These are phyloP conservation scores for Thysanoteuthis rhombus DNA, from an alignment of 2,888 invertebrate species.

Conservation along the genomic window DNA sequence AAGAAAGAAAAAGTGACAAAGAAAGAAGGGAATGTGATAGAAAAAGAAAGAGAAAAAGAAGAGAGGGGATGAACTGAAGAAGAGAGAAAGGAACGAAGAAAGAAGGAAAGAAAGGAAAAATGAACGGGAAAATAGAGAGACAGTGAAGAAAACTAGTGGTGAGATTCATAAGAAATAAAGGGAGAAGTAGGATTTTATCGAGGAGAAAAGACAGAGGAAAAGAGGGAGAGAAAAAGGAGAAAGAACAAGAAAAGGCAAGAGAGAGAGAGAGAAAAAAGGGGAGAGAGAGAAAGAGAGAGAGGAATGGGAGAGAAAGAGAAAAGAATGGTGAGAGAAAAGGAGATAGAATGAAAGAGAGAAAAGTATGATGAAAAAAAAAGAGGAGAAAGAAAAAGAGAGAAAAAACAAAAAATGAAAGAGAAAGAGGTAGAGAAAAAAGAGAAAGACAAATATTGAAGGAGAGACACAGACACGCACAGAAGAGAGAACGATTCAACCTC, in stretches of 20 bases:
- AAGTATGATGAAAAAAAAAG: background rate
- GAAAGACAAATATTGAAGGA: background rate
- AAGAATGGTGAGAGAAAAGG: no score
- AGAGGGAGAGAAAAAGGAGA: background rate
- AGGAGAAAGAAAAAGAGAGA: background rate
- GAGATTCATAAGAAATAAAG: no score
- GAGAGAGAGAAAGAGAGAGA: background rate
- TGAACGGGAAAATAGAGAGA: background rate
- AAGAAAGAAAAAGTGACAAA: background rate
- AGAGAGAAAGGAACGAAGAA: background rate
- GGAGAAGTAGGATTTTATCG: no score
- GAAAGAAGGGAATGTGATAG: background rate
- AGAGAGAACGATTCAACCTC: background rate
- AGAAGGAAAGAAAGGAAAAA: background rate
- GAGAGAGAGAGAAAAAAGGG: background rate
- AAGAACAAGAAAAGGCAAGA: fast-evolving
- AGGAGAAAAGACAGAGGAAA: background rate
- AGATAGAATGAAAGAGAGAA: background rate
- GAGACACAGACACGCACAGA: no score
- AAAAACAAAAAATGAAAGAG: background rate
- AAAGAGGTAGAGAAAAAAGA: background rate
- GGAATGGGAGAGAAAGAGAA: background rate
- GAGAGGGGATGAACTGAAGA: background rate
- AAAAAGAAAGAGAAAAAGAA: background rate
- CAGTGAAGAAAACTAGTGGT: no score